Base-by-base conservation (phyloP, 1,140 invertebrate species). In the Drosophila oshimai region DNA sequence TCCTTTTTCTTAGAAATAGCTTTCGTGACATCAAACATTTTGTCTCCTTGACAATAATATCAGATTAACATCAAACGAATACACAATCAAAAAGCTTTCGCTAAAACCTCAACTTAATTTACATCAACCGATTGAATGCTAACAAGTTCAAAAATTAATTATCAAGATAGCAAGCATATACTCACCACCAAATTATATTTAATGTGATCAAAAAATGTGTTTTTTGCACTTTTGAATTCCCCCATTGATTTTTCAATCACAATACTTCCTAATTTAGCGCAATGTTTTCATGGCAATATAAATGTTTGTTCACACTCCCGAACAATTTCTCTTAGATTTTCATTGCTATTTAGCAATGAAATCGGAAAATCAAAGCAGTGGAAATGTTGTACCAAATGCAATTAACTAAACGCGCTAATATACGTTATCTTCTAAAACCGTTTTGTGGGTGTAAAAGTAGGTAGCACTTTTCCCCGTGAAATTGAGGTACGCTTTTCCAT, bases 201-300 rank as follows among this genome's bases (percentile, higher is more conserved):
- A 20, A 3, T 13, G 22, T 34, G 26, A 62, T 42, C 26, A 17
- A n/a, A 61, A 67, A 77, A 67, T 70, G 37, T 50, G 51, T 71
- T 79, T 81, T 79, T 67, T 50, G 36, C 60, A 55, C 69, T 68
- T 65, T 83, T 83, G 84, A 72, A 84, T 69, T 60, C 72, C 10
- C 36, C 42, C 60, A 75, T 84, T 77, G 60, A 84, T 62, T 36
- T 64, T 57, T 33, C 9, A 39, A 45, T 57, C 67, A 80, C 80
- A 86, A 86, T 86, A 75, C 60, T 75, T 79, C 84, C 65, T 79
- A 84, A 79, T 75, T 83, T 86, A 57, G 72, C 80, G 75, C 73
- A 80, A 76, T 57, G 53, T 61, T 78, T 47, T 60, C 57, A 34
- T 29, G 36, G 24, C 41, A 47, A 28, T 18, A 60, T 67, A 50